Conservation (phyloP, 2,113 vertebrate genomes). For the Trinectes maculatus region DNA sequence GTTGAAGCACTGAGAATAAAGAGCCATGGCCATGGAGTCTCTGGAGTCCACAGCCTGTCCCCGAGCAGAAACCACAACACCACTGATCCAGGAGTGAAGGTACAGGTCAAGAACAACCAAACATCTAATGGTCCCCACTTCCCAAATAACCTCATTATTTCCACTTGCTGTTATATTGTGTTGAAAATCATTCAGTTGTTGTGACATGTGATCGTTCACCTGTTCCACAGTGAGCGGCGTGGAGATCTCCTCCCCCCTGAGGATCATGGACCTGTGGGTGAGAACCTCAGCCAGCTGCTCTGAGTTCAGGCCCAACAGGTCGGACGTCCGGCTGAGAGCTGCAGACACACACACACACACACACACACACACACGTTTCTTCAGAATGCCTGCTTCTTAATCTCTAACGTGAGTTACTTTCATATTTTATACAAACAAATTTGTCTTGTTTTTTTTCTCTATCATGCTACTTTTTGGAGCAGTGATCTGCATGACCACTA, state of each 20-base stretch:
- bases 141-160: no score
- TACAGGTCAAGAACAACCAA: no score
- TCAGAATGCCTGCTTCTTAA: background rate
- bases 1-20: constrained; percentile 96
- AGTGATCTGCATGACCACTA: no score
- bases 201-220: constrained; percentile 78
- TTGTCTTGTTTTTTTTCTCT: no score
- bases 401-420: background rate
- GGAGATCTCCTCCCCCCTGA: constrained; percentile 96
- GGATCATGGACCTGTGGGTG: constrained; percentile 97
- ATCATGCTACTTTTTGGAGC: no score
- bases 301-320: constrained; percentile 92
- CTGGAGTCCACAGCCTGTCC: constrained; percentile 95
- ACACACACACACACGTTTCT: background rate
- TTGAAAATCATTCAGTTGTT: no score
- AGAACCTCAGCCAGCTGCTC: constrained; percentile 90
- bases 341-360: background rate
- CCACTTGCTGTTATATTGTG: no score
- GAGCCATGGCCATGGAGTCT: constrained; percentile 98
- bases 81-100: no score
- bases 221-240: constrained; percentile 95
- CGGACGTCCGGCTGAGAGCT: constrained; percentile 90
- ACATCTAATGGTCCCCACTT: no score
- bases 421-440: no score
- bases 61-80: background rate